These are phyloP conservation scores for Petrocephalus microphthalmus DNA, from an alignment of 2,113 vertebrate genomes.

Conservation along the genomic window DNA sequence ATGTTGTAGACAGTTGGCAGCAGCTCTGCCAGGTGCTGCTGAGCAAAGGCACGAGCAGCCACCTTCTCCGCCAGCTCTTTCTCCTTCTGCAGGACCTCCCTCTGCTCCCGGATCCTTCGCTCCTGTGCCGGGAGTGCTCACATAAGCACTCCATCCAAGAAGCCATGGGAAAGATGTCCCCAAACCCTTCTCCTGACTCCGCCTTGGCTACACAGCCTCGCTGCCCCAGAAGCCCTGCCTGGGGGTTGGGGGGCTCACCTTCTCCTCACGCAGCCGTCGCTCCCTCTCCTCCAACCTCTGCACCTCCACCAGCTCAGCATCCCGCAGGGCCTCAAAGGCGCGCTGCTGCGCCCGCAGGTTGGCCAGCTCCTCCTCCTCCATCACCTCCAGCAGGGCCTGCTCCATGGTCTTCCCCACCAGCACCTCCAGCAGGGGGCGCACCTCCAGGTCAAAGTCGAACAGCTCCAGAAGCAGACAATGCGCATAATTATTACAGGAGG, in stretches of 20 bases:
- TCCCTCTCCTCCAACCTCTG: constrained; percentile 83
- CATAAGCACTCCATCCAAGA: neutral
- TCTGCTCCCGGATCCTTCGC: constrained; percentile 68
- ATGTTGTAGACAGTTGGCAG: constrained; percentile 71
- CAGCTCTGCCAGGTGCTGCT: constrained; percentile 75
- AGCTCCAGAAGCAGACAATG: constrained; percentile 58
- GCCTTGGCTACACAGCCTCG: neutral
- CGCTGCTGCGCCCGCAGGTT: constrained; percentile 61
- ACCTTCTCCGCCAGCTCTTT: constrained; percentile 74
- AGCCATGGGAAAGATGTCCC: neutral
- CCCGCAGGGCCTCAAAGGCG: constrained; percentile 64
- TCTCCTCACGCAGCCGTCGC: constrained; percentile 69
- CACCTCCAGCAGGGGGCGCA: constrained; percentile 79
- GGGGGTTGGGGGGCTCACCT: too few relatives aligned
- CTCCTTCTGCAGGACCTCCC: constrained; percentile 59
- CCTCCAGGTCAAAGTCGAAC: constrained; percentile 91
- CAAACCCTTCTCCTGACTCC: neutral
- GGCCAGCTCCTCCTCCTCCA: constrained; percentile 90
- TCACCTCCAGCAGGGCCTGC: constrained; percentile 83
- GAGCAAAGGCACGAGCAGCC: constrained; percentile 68
- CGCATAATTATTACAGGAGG: neutral
- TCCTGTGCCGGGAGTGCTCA: constrained; percentile 51
- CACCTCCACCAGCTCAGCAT: constrained; percentile 74
- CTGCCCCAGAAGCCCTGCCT: neutral
- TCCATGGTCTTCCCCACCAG: constrained; percentile 86